Conservation (phyloP, 2,888 invertebrate genomes). For the Cheilosia pagana region DNA sequence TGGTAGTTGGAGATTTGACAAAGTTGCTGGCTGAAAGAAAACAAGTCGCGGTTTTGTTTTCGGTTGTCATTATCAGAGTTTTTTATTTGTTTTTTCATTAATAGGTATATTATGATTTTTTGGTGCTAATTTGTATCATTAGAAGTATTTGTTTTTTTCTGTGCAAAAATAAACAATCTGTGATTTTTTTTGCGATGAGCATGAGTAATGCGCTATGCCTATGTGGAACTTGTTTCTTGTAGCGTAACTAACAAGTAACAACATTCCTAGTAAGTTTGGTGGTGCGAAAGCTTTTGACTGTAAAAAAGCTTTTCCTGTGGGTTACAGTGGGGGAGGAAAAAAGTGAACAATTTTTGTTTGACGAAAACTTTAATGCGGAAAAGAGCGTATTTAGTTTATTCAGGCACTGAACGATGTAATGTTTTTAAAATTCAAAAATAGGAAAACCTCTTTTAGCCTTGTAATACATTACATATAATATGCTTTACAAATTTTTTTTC, state of each 20-base stretch:
- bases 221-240: neutral
- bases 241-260: too few relatives aligned
- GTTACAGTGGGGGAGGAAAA: neutral
- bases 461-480: too few relatives aligned
- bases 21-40: neutral
- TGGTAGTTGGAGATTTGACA: neutral
- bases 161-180: neutral
- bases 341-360: neutral
- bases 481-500: too few relatives aligned
- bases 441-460: too few relatives aligned
- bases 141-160: neutral
- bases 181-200: neutral
- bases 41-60: constrained; percentile 43
- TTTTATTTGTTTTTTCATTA: neutral
- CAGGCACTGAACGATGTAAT: too few relatives aligned
- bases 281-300: neutral
- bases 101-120: constrained; percentile 5
- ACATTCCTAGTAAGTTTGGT: neutral
- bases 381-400: too few relatives aligned
- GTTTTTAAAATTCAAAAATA: too few relatives aligned
- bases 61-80: constrained; percentile 42
- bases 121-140: constrained; percentile 45
- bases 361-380: too few relatives aligned
- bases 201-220: neutral
- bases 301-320: neutral